These are phyloP conservation scores for Phrynosoma blainvillii DNA, from an alignment of 2,113 vertebrate genomes.

Conservation along the genomic window DNA sequence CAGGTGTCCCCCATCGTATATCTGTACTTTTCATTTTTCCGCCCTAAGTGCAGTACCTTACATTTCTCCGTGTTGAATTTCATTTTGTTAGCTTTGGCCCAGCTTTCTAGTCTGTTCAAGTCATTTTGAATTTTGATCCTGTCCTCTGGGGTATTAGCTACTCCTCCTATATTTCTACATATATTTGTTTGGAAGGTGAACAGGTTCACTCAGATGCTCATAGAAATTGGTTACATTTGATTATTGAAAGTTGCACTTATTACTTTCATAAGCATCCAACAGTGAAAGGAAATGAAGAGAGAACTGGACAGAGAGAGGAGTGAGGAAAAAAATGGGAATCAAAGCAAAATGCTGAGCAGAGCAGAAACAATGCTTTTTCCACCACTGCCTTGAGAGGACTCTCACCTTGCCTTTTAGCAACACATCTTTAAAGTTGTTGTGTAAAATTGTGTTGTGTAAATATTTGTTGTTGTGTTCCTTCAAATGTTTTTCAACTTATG, in stretches of 20 bases:
- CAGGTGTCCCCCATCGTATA: too few relatives aligned
- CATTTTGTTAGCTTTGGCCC: too few relatives aligned
- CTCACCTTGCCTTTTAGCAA: background rate
- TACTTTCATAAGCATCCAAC: background rate
- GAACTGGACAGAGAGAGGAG: background rate
- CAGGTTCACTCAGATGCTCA: background rate
- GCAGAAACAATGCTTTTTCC: background rate
- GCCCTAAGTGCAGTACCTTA: too few relatives aligned
- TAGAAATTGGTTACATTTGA: background rate
- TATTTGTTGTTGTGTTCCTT: too few relatives aligned
- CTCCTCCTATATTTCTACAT: too few relatives aligned
- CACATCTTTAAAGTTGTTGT: slow-evolving; percentile 4
- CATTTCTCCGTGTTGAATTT: too few relatives aligned
- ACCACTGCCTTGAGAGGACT: background rate
- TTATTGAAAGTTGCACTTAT: background rate
- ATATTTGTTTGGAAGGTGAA: background rate
- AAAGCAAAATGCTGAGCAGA: background rate
- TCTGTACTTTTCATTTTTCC: too few relatives aligned
- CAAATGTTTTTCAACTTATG: too few relatives aligned
- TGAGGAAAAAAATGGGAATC: background rate
- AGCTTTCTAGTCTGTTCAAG: too few relatives aligned
- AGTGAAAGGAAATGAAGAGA: background rate
- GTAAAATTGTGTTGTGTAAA: background rate
- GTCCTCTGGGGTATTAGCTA: too few relatives aligned
- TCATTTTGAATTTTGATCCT: too few relatives aligned